Base-by-base conservation (phyloP, 2,888 invertebrate species). In the Calliscelio sp. region DNA sequence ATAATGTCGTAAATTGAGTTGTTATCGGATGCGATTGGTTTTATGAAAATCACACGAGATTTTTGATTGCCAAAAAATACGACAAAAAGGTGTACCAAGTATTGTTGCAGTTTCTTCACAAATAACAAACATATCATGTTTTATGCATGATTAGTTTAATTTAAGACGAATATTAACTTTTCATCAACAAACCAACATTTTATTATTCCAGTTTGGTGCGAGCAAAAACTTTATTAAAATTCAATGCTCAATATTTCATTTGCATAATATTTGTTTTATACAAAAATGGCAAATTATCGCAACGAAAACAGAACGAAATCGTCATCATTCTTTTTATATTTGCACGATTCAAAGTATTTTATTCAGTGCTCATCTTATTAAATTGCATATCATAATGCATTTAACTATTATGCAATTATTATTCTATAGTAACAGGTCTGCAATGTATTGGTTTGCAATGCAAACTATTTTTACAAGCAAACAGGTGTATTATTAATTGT, bases 71-170 rank as follows among this genome's bases (percentile, higher is more conserved):
- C 16, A 0, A 53, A 38, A 35, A 53, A 59, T 10, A 20, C 16
- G 10, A 35, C 24, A 24, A 61, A 65, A 59, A 65, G 51, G n/a
- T n/a, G n/a, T 32, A 20, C 18, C 6, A 53, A 61, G 28, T 14
- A 3, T 25, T 41, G 18, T 63, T 70, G 70, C 55, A 53, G 63
- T 80, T 80, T 80, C 46, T 81, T 66, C 25, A 16, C 25, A 75
- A 75, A 70, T 65, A 81, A 70, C 68, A 75, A 55, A 73, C 53
- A 75, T 22, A 28, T 75, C 61, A 75, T 71, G 70, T 81, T 75
- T 81, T 70, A 81, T 75, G 81, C 70, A 81, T 71, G 75, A 65
- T 75, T 75, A 57, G 70, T 75, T n/a, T 70, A 24, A 81, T 70
- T 75, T 81, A 81, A 81, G 46, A 71, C 22, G 75, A 71, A 81